Conservation (phyloP, 1,140 invertebrate species). For the Pentalonia nigronervosa region DNA sequence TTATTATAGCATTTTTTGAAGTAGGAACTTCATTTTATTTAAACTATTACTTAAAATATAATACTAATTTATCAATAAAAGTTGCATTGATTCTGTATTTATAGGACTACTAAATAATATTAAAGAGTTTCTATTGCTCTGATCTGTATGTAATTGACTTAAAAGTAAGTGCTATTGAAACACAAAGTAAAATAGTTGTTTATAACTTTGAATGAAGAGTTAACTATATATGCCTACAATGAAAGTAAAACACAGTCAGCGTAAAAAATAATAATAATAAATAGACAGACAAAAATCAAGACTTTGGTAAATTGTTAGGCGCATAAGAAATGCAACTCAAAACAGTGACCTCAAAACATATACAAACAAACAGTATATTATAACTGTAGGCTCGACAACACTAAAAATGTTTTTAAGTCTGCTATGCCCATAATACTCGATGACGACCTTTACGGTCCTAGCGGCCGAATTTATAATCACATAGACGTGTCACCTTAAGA, state of each 20-base stretch:
- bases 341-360: background rate
- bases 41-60: background rate
- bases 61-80: background rate
- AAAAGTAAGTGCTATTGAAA: background rate
- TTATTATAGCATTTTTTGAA: background rate
- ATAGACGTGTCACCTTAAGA: background rate
- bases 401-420: background rate
- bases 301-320: background rate
- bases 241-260: background rate
- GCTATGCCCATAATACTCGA: background rate
- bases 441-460: background rate
- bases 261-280: background rate
- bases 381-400: background rate
- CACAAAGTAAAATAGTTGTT: too few relatives aligned
- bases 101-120: background rate
- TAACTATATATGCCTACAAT: background rate
- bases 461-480: too few relatives aligned
- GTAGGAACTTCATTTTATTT: background rate
- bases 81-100: background rate
- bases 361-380: background rate
- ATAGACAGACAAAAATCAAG: background rate
- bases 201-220: too few relatives aligned
- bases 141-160: background rate
- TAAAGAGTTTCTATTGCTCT: background rate
- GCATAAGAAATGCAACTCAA: too few relatives aligned